Evolutionary conservation across 2,113 vertebrate species (phyloP).

Genomic region (Menidia beryllina): DNA sequence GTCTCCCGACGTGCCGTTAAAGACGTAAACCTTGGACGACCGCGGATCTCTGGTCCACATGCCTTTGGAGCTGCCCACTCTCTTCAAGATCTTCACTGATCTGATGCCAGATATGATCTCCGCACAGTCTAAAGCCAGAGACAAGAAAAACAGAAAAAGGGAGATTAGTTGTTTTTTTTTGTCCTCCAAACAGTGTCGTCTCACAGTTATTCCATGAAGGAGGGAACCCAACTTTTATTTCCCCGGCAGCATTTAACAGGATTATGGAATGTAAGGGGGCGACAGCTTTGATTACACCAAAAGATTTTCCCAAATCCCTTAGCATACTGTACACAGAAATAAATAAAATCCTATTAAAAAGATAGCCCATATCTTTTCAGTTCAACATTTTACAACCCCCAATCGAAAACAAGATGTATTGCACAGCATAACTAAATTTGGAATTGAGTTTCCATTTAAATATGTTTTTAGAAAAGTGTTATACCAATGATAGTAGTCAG

Average conservation of each 20-base stretch:
- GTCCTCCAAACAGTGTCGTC: not conserved
- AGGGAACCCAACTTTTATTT: not conserved
- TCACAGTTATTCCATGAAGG: not conserved
- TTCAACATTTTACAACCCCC: too few species aligned
- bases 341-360: too few species aligned
- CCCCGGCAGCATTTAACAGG: not conserved
- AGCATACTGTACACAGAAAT: too few species aligned
- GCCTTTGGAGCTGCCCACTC: slow-evolving; percentile 86
- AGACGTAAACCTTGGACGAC: slow-evolving; percentile 90
- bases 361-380: too few species aligned
- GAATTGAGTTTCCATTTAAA: slow-evolving; percentile 1
- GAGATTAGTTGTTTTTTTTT: not conserved
- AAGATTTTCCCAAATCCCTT: not conserved
- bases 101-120: slow-evolving; percentile 91
- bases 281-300: not conserved
- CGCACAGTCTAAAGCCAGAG: slow-evolving; percentile 85
- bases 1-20: slow-evolving; percentile 89
- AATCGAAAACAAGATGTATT: too few species aligned
- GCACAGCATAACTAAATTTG: not conserved
- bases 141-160: accelerated
- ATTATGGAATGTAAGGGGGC: not conserved
- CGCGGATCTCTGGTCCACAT: slow-evolving; percentile 92
- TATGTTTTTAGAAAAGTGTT: slow-evolving; percentile 24
- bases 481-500: too few species aligned
- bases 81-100: slow-evolving; percentile 96